Percentiles rank a stretch among this genome's conserved stretches.
Evolutionary conservation across 2,113 vertebrate species (phyloP).

Genomic region (Pteruthius melanotis): DNA sequence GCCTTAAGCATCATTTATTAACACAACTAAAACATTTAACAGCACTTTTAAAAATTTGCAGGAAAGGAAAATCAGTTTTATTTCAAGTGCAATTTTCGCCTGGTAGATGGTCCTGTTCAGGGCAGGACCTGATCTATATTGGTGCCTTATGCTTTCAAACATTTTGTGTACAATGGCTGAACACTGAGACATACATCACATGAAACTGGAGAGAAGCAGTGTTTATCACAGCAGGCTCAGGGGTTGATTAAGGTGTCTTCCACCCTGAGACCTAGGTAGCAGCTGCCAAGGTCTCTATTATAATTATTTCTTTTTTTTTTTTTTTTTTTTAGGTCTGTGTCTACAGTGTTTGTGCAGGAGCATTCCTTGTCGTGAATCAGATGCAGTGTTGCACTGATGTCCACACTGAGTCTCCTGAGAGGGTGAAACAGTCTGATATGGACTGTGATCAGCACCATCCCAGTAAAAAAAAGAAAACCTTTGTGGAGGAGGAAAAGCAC

Average conservation of each 20-base stretch:
- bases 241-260: not conserved
- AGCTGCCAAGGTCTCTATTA: not conserved
- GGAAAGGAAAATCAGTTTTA: not conserved
- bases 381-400: not conserved
- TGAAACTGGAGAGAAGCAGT: not conserved
- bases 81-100: not conserved
- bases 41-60: not conserved
- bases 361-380: not conserved
- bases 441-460: not conserved
- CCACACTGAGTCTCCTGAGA: not conserved
- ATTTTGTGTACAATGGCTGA: not conserved
- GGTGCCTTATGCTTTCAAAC: not conserved
- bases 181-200: not conserved
- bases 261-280: not conserved
- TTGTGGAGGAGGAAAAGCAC: not conserved
- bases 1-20: conserved; percentile 21
- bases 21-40: not conserved
- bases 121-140: not conserved
- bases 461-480: not conserved
- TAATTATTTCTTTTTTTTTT: not conserved
- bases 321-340: not conserved
- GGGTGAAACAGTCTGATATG: not conserved
- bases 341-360: not conserved
- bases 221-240: not conserved
- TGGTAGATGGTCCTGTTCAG: not conserved